These are phyloP conservation scores for Caenorhabditis sp. DNA, from an alignment of 2,888 invertebrate species.

Conservation along the genomic window DNA sequence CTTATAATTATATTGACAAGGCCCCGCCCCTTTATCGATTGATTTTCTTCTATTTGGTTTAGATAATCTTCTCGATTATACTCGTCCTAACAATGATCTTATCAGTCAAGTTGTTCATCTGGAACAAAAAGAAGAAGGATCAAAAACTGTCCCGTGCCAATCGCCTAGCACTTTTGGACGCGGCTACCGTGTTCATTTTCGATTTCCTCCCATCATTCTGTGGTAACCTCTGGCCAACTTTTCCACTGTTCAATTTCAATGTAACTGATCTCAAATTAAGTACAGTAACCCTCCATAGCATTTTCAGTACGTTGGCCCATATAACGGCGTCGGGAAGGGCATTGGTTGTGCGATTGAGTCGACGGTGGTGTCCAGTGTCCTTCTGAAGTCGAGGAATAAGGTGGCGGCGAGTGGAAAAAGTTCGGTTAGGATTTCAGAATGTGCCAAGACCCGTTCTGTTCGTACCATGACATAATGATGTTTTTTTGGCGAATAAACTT, in stretches of 20 bases:
- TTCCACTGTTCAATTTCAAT: constrained; percentile 4
- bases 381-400: no score
- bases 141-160: constrained; percentile 1
- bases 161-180: constrained; percentile 7
- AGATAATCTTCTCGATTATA: background rate
- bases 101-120: background rate
- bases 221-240: background rate
- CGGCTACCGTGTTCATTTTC: constrained; percentile 6
- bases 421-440: no score
- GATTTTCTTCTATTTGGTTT: background rate
- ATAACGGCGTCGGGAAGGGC: background rate
- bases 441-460: no score
- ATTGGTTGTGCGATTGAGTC: constrained; percentile 1
- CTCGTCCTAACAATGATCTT: background rate
- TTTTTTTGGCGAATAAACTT: no score
- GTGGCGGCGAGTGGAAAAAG: no score
- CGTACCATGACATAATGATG: no score
- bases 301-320: background rate
- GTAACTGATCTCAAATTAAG: background rate
- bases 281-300: no score
- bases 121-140: background rate
- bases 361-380: background rate
- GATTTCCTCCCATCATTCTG: constrained; percentile 9
- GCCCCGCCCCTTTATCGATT: no score
- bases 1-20: no score